Conservation (phyloP, 2,113 vertebrate species). For the Podocnemis expansa region DNA sequence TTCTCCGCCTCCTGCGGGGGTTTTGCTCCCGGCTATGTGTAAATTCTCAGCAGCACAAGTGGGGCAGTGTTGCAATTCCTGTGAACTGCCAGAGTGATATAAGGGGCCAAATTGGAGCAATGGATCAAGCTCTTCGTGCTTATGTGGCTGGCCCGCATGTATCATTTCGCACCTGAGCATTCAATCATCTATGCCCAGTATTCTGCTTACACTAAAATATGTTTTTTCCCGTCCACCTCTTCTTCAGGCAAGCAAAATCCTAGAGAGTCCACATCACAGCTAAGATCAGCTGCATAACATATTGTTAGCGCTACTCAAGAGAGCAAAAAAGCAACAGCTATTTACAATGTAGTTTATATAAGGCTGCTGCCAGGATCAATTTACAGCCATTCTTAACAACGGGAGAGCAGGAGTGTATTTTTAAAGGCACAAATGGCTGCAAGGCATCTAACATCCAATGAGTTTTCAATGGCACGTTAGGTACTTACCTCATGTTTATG, state of each 20-base stretch:
- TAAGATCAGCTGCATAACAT: background rate
- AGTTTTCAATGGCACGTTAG: background rate
- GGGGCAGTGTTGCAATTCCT: background rate
- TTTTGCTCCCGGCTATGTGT: background rate
- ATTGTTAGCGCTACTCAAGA: background rate
- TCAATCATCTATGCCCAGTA: background rate
- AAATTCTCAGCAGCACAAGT: background rate
- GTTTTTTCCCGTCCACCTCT: background rate
- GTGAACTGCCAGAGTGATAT: background rate
- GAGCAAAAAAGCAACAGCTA: background rate
- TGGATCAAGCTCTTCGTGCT: background rate
- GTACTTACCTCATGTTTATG: background rate
- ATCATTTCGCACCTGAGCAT: background rate
- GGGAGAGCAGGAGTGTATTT: background rate
- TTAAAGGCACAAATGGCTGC: background rate
- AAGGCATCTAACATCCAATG: fast-evolving
- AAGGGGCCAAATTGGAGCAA: background rate
- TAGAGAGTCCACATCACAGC: background rate
- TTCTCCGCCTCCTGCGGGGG: background rate
- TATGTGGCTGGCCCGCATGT: background rate
- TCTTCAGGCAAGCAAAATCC: background rate
- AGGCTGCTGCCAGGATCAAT: constrained; percentile 22
- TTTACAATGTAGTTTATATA: constrained; percentile 41
- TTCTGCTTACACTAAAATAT: background rate
- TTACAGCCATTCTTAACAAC: constrained; percentile 52